Evolutionary conservation across 2,888 invertebrate species (phyloP), one percentile per base, ranked within the genome.

Genomic region (Caenorhabditis sp.): DNA sequence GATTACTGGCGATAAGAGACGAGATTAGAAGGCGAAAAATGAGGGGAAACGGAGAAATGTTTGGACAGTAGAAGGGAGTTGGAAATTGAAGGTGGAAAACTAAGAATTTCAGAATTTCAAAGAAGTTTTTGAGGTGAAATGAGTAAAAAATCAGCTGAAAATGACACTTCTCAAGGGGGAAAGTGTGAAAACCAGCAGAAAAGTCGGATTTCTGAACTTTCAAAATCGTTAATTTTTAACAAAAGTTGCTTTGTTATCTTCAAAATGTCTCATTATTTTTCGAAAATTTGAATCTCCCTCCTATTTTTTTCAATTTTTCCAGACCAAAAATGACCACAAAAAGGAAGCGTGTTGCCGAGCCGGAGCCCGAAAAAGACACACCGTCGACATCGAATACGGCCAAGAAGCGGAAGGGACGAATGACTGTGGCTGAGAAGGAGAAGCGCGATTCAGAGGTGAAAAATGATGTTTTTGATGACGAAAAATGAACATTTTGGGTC

Each of bases 321-420:
- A 54, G 41, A 63, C 56, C 19, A 19, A 47, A 19, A 59, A 88
- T 88, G 88, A 87, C 81, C 72, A 84, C 86, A 64, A 88, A 88
- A 74, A 51, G 88, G 41, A 88, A 85, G 47, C 84, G 86, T 47
- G 79, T 70, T 5, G 58, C 80, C 31, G 86, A 87, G 12, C 56
- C 69, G 35, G 86, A 84, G 44, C 41, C 69, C 12, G 79, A 74
- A 24, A 82, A 61, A 16, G 81, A 84, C 19, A 54, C 41, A 22
- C 56, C 84, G 10, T 66, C 83, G 0, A 66, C 80, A 6, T 75
- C 83, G n/a, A 38, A 31, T 1, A 54, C 49, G 2, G 75, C 59
- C 14, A 87, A 87, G 44, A 85, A 84, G 54, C 54, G 79, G 16
- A 84, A 85, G 69, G 84, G 86, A n/a, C 59, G 85, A 44, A 70